Evolutionary conservation across 2,888 invertebrate species (phyloP).

Genomic region (Heteropelma amictum): DNA sequence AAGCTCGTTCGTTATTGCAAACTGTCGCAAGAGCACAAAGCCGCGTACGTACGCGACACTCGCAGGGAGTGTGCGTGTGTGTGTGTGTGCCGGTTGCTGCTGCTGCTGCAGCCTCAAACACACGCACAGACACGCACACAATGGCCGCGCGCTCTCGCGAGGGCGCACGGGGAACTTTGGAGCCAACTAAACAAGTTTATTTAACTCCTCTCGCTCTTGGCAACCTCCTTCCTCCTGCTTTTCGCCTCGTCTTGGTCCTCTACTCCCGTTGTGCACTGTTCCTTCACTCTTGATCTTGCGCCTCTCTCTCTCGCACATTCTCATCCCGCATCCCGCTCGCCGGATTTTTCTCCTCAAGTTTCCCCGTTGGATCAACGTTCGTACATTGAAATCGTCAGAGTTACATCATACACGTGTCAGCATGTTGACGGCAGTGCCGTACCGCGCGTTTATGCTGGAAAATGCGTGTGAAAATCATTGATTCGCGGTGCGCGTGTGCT

Average conservation of each 20-base stretch:
- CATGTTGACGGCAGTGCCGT: too few species aligned
- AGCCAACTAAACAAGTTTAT: conserved; percentile 76
- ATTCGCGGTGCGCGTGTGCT: background rate
- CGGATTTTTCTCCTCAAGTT: conserved; percentile 42
- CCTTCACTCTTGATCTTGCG: conserved; percentile 5
- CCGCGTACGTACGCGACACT: too few species aligned
- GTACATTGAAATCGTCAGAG: conserved; percentile 74
- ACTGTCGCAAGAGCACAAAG: too few species aligned
- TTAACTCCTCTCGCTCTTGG: conserved; percentile 72
- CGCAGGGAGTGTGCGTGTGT: too few species aligned
- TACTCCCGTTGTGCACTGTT: conserved; percentile 46
- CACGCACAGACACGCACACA: too few species aligned
- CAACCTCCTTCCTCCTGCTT: conserved; percentile 40
- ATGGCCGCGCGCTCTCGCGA: conserved; percentile 69
- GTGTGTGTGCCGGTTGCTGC: conserved; percentile 62
- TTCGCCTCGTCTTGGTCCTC: too few species aligned
- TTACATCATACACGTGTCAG: too few species aligned
- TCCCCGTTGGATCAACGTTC: too few species aligned
- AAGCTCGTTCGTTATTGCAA: too few species aligned
- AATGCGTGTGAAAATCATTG: background rate
- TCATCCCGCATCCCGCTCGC: conserved; percentile 40
- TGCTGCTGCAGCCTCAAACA: conserved; percentile 67
- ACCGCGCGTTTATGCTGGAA: too few species aligned
- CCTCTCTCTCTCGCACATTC: conserved; percentile 13
- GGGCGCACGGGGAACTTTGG: conserved; percentile 71